phyloP scores from a whole-genome alignment of 2,797 vertebrate species.

The Dallia pectoralis region DNA sequence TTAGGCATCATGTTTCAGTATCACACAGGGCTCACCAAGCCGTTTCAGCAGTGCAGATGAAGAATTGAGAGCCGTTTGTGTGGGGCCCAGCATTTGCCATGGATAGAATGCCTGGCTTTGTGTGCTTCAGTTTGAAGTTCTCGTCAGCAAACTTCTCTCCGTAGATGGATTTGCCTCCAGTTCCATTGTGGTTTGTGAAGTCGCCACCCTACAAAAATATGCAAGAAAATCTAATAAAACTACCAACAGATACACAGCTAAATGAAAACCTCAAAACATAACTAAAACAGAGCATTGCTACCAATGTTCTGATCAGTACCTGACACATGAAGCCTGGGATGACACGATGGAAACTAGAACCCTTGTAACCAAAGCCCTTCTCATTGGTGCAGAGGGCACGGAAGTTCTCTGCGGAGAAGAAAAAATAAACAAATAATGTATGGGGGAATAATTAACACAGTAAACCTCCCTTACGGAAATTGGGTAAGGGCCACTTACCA shows the following conservation, averaged over 20 bases:
- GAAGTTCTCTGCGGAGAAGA: constrained; percentile 68
- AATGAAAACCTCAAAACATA: neutral
- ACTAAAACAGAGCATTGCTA: neutral
- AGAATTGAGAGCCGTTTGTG: constrained; percentile 94
- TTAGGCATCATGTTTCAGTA: no score
- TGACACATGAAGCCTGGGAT: constrained; percentile 77
- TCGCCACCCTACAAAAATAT: constrained; percentile 83
- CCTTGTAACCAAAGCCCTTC: constrained; percentile 74
- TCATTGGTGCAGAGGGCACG: constrained; percentile 71
- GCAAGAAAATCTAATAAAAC: no score
- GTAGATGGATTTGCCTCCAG: constrained; percentile 94
- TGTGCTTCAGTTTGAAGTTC: constrained; percentile 89
- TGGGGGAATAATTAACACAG: neutral
- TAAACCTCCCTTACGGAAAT: no score
- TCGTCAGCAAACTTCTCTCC: constrained; percentile 89
- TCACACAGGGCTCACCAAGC: constrained; percentile 73
- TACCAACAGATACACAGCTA: neutral
- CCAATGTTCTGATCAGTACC: constrained; percentile 50
- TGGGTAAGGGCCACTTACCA: constrained; percentile 66
- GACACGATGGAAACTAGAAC: constrained; percentile 74
- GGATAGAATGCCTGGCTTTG: constrained; percentile 77
- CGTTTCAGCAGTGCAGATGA: constrained; percentile 85
- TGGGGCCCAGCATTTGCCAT: constrained; percentile 95
- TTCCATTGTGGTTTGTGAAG: constrained; percentile 93
- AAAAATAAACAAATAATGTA: neutral